A percentile compares a stretch with the other conserved stretches of the same genome.
phyloP scores from a whole-genome alignment of 1,140 invertebrate genomes.

The Drosophila bocqueti region DNA sequence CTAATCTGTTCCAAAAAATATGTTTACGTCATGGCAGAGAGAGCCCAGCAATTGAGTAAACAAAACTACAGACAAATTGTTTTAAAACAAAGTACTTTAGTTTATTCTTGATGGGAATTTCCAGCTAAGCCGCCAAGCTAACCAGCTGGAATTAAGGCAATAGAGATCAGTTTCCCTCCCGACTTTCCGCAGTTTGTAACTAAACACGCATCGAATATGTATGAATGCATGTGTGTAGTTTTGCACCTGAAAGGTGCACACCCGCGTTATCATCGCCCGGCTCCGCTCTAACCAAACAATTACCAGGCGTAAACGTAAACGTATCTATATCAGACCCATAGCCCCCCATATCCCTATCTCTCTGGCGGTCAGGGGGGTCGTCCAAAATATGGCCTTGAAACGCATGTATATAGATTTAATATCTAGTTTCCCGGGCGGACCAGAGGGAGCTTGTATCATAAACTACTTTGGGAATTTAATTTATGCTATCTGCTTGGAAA shows the following conservation, averaged over 20 bases:
- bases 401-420: not conserved
- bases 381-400: not conserved
- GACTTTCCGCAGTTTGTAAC: not conserved
- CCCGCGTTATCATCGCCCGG: conserved; percentile 22
- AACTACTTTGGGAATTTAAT: not conserved
- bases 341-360: conserved; percentile 16
- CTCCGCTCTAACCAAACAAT: conserved; percentile 26
- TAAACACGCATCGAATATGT: not conserved
- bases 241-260: conserved; percentile 15
- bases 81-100: not conserved
- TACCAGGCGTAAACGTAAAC: conserved; percentile 21
- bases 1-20: conserved; percentile 28
- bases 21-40: conserved; percentile 7
- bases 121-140: not conserved
- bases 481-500: not conserved
- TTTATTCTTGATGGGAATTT: not conserved
- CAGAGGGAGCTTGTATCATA: not conserved
- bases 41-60: conserved; percentile 3
- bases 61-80: not conserved
- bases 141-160: not conserved
- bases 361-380: not conserved
- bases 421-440: not conserved
- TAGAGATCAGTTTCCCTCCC: not conserved
- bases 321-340: conserved; percentile 23
- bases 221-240: not conserved